Conservation (phyloP, 2,797 vertebrate species). For the Gymnocypris eckloni region DNA sequence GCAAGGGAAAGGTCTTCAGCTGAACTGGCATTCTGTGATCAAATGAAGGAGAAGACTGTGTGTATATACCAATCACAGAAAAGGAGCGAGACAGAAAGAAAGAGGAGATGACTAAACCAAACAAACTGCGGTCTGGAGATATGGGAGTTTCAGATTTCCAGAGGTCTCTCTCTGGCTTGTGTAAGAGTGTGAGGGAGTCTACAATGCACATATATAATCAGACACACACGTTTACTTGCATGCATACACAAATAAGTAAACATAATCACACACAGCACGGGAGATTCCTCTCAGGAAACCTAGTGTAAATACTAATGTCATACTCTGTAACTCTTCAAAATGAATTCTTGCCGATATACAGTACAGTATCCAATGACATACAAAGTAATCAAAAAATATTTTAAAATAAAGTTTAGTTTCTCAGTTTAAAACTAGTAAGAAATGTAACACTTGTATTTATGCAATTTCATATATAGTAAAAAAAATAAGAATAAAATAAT, state of each 20-base stretch:
- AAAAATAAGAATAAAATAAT: background rate
- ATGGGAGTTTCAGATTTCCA: conserved; percentile 42
- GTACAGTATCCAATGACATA: background rate
- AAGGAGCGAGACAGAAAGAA: conserved; percentile 28
- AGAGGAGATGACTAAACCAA: conserved; percentile 60
- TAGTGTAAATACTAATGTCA: conserved; percentile 2
- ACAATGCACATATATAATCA: conserved; percentile 37
- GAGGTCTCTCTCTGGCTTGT: conserved; percentile 25
- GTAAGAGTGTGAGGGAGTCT: conserved; percentile 48
- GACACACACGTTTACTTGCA: background rate
- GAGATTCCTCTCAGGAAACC: conserved; percentile 27
- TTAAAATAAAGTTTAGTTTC: background rate
- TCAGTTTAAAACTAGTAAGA: background rate
- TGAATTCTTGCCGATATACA: background rate
- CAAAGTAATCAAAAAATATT: background rate
- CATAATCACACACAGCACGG: conserved; percentile 37
- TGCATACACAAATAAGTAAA: conserved; percentile 51
- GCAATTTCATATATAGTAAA: background rate
- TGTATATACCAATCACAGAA: conserved; percentile 43
- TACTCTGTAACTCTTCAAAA: conserved; percentile 6
- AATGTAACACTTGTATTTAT: background rate
- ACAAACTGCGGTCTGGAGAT: conserved; percentile 64
- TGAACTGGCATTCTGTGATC: conserved; percentile 67
- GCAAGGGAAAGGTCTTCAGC: conserved; percentile 54
- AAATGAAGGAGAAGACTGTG: conserved; percentile 63